These are phyloP conservation scores for Megalonaias nervosa DNA, from an alignment of 1,140 invertebrate genomes.

Conservation along the genomic window DNA sequence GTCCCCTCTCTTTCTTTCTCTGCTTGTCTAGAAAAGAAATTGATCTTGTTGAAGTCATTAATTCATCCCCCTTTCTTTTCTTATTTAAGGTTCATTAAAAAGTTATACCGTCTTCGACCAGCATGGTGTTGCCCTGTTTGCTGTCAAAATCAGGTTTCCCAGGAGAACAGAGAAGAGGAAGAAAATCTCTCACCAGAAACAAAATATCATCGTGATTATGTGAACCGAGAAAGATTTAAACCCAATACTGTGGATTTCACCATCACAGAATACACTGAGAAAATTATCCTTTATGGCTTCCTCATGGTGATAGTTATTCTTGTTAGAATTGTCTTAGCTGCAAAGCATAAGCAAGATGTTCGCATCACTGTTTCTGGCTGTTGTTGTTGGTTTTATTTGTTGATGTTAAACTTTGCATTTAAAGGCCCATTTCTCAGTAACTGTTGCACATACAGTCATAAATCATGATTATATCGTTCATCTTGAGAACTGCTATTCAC, in stretches of 20 bases:
- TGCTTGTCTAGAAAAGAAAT: too few species aligned
- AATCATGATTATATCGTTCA: too few species aligned
- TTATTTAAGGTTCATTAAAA: constrained; percentile 51
- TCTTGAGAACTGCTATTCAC: too few species aligned
- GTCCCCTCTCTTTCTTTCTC: too few species aligned
- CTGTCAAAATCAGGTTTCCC: constrained; percentile 32
- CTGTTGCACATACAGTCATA: too few species aligned
- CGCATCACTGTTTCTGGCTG: too few species aligned
- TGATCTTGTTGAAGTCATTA: too few species aligned
- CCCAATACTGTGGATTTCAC: constrained; percentile 69
- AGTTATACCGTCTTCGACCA: constrained; percentile 45
- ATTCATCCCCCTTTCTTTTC: background rate
- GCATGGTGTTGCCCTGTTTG: constrained; percentile 42
- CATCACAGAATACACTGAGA: constrained; percentile 71
- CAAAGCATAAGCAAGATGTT: too few species aligned
- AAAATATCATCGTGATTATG: constrained; percentile 23
- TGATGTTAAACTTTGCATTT: too few species aligned
- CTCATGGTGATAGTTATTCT: constrained; percentile 64
- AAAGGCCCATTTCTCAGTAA: too few species aligned
- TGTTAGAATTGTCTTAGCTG: too few species aligned
- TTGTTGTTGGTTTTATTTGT: too few species aligned
- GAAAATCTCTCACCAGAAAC: constrained; percentile 18
- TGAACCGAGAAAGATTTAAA: constrained; percentile 68
- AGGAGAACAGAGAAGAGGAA: constrained; percentile 17
- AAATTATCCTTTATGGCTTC: constrained; percentile 72